Conservation (phyloP, 2,113 vertebrate species). For the Phylloscopus trochiloides region DNA sequence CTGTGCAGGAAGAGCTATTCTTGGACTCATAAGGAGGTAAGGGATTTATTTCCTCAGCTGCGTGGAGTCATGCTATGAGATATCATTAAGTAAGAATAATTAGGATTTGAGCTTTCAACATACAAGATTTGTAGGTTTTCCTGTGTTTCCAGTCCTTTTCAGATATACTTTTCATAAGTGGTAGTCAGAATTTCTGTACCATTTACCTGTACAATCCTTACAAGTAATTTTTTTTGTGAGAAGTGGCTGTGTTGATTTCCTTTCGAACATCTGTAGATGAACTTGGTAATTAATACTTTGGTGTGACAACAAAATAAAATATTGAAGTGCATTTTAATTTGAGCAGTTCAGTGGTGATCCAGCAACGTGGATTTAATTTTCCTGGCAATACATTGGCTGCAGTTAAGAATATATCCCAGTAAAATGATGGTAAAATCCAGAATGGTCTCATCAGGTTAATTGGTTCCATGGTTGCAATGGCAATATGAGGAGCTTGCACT, state of each 20-base stretch:
- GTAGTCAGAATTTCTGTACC: not conserved
- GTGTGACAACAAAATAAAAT: not conserved
- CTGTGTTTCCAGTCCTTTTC: not conserved
- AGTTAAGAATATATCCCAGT: not conserved
- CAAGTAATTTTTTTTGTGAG: not conserved
- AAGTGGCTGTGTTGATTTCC: not conserved
- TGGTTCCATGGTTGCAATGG: not conserved
- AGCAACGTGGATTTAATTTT: not conserved
- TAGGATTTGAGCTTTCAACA: not conserved
- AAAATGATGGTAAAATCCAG: not conserved
- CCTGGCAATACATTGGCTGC: not conserved
- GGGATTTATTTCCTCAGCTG: constrained; percentile 50
- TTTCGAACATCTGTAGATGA: not conserved
- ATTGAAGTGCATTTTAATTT: not conserved
- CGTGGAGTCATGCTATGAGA: constrained; percentile 10
- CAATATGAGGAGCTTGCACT: not conserved
- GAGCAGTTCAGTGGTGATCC: not conserved
- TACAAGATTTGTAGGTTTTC: not conserved
- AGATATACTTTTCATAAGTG: not conserved
- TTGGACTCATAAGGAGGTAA: constrained; percentile 35
- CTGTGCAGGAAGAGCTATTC: constrained; percentile 11
- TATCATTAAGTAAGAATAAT: constrained; percentile 32
- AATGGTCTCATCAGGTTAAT: not conserved
- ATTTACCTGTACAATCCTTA: not conserved
- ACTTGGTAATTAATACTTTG: not conserved